phyloP scores from a whole-genome alignment of 1,140 invertebrate species.

The Oryzaephilus surinamensis region DNA sequence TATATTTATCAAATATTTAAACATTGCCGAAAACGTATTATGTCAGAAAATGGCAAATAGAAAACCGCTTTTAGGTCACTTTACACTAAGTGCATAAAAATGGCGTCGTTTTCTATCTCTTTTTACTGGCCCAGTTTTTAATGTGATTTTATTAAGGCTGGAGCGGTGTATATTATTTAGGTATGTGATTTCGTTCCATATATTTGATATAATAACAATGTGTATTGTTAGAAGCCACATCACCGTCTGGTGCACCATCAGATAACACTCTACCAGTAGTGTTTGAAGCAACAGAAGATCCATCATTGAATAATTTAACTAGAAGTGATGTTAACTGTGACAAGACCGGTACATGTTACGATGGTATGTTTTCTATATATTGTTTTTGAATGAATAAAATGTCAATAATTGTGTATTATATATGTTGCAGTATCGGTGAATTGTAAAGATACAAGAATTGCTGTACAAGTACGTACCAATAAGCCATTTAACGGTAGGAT shows the following conservation, averaged over 20 bases:
- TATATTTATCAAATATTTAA: too few relatives aligned
- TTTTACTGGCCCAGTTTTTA: too few relatives aligned
- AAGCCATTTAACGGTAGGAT: conserved; percentile 90
- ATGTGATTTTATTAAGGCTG: too few relatives aligned
- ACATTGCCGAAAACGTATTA: too few relatives aligned
- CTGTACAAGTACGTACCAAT: conserved; percentile 83
- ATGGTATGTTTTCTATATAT: conserved; percentile 50
- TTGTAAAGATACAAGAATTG: conserved; percentile 89
- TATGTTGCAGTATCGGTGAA: conserved; percentile 71
- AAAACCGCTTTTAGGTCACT: too few relatives aligned
- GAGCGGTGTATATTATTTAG: too few relatives aligned
- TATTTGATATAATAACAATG: too few relatives aligned
- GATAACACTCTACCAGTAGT: conserved; percentile 54
- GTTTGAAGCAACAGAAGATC: conserved; percentile 61
- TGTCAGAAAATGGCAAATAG: too few relatives aligned
- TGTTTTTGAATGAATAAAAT: not conserved
- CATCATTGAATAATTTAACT: conserved; percentile 56
- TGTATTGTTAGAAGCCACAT: conserved; percentile 1
- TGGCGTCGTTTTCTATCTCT: too few relatives aligned
- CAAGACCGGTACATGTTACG: conserved; percentile 88
- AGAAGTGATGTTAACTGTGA: conserved; percentile 79
- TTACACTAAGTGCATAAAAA: too few relatives aligned
- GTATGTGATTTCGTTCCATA: too few relatives aligned
- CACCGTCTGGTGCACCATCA: conserved; percentile 32
- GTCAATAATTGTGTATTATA: conserved; percentile 5